These are phyloP conservation scores for Leptinotarsa defecta DNA, from an alignment of 1,140 invertebrate species.

Conservation along the genomic window DNA sequence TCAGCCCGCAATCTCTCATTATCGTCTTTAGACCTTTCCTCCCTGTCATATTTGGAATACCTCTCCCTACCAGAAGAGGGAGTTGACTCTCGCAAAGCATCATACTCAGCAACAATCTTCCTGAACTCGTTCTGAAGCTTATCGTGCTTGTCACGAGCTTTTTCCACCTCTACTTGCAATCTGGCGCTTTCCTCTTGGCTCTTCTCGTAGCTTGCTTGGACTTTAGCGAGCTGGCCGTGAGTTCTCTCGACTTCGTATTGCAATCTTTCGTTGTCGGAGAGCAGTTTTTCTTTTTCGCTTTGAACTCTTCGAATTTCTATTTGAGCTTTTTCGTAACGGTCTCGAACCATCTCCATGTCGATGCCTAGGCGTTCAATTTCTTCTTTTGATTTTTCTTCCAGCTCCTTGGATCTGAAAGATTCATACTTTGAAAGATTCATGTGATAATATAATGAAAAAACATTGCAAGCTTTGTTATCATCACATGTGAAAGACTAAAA, in stretches of 20 bases:
- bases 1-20: slow-evolving; percentile 80
- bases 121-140: slow-evolving; percentile 80
- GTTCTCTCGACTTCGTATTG: slow-evolving; percentile 84
- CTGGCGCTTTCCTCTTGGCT: slow-evolving; percentile 76
- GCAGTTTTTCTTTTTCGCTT: slow-evolving; percentile 83
- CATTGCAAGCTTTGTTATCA: too few relatives aligned
- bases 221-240: slow-evolving; percentile 81
- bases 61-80: slow-evolving; percentile 66
- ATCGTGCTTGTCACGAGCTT: slow-evolving; percentile 88
- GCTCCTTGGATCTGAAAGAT: slow-evolving; percentile 74
- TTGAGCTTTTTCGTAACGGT: slow-evolving; percentile 86
- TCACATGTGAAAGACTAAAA: too few relatives aligned
- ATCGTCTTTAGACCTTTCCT: slow-evolving; percentile 76
- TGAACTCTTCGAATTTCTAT: slow-evolving; percentile 80
- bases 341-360: slow-evolving; percentile 84
- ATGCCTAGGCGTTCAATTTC: slow-evolving; percentile 79
- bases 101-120: slow-evolving; percentile 79
- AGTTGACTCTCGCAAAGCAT: slow-evolving; percentile 66
- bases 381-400: slow-evolving; percentile 89
- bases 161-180: slow-evolving; percentile 85
- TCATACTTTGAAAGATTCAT: too few relatives aligned
- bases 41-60: slow-evolving; percentile 79
- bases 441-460: too few relatives aligned
- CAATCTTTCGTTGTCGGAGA: slow-evolving; percentile 81
- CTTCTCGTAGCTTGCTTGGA: slow-evolving; percentile 63